phyloP scores from a whole-genome alignment of 2,113 vertebrate species.

The Butorides virescens region DNA sequence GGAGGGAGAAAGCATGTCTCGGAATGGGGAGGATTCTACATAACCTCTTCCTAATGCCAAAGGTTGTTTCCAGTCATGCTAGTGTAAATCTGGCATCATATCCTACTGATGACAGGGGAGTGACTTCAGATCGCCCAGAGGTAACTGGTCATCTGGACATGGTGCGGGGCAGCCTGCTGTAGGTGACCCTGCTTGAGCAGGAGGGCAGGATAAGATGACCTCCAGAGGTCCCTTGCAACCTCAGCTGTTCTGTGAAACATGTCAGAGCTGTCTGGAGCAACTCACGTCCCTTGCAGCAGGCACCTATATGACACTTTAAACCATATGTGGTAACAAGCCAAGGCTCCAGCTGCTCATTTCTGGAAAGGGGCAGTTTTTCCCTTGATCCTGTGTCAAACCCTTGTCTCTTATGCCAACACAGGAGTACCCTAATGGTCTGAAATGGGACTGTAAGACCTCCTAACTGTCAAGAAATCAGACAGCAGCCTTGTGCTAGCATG shows the following conservation, averaged over 20 bases:
- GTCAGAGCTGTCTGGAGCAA: neutral
- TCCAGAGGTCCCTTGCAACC: neutral
- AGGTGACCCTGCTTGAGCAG: neutral
- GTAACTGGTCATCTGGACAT: neutral
- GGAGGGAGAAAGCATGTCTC: fast-evolving
- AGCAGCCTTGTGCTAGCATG: neutral
- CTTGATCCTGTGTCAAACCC: neutral
- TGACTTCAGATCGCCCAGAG: neutral
- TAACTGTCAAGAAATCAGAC: neutral
- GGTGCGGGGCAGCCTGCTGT: neutral
- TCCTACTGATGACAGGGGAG: neutral
- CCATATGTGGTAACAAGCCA: fast-evolving
- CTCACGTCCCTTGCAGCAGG: neutral
- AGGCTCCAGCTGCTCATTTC: neutral
- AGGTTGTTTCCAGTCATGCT: neutral
- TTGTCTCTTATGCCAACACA: neutral
- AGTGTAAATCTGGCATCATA: neutral
- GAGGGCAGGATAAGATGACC: fast-evolving
- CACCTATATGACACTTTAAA: neutral
- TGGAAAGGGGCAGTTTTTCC: neutral
- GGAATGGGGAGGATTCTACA: neutral
- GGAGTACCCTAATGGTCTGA: neutral
- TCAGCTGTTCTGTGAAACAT: neutral
- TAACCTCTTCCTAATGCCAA: neutral
- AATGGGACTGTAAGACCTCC: neutral